Evolutionary conservation across 2,888 invertebrate species (phyloP).

Genomic region (Drosophila rubida): DNA sequence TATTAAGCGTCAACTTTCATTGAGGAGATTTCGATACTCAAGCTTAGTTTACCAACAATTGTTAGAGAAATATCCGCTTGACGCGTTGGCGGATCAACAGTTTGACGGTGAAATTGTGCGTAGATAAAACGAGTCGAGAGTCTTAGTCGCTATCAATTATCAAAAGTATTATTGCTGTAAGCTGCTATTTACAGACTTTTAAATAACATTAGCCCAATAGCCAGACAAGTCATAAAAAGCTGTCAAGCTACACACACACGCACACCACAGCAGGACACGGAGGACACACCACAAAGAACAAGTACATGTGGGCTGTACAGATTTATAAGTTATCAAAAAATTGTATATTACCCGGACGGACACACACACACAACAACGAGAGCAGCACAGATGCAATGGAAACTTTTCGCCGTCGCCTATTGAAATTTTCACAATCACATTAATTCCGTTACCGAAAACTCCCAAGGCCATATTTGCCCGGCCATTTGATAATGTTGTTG

Average conservation of each 20-base stretch:
- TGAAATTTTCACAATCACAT: slow-evolving; percentile 68
- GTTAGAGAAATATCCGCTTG: background rate
- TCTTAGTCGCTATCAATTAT: background rate
- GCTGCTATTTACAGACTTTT: slow-evolving; percentile 9
- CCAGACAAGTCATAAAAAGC: slow-evolving; percentile 24
- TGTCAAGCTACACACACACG: slow-evolving; percentile 8
- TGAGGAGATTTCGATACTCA: no score
- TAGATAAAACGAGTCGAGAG: slow-evolving; percentile 1
- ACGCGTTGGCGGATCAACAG: background rate
- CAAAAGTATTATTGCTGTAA: slow-evolving; percentile 20
- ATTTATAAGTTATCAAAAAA: slow-evolving; percentile 62
- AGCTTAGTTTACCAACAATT: no score
- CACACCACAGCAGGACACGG: background rate
- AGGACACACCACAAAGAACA: slow-evolving; percentile 13
- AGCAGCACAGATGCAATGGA: slow-evolving; percentile 23
- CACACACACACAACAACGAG: slow-evolving; percentile 16
- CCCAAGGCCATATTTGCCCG: slow-evolving; percentile 61
- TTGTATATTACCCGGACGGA: slow-evolving; percentile 44
- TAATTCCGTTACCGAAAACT: slow-evolving; percentile 66
- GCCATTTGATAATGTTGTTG: slow-evolving; percentile 36
- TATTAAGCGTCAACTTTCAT: no score
- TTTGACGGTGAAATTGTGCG: slow-evolving; percentile 7
- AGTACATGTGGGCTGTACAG: slow-evolving; percentile 31
- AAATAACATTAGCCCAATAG: slow-evolving; percentile 17
- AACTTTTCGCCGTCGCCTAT: slow-evolving; percentile 53